Evolutionary conservation across 2,888 invertebrate species (phyloP).

Genomic region (Lathronympha strigana): DNA sequence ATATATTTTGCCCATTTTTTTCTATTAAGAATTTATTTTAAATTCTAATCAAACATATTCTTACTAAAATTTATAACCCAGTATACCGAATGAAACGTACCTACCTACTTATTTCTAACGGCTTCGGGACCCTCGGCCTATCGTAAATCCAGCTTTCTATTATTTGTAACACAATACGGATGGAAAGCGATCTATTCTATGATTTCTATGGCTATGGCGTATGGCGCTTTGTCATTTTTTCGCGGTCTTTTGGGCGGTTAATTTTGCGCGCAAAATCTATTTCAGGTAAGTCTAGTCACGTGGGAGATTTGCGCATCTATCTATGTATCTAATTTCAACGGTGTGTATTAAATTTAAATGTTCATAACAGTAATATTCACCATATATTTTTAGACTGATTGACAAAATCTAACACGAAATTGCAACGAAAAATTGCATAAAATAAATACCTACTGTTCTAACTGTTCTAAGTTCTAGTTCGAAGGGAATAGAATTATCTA

Average conservation of each 20-base stretch:
- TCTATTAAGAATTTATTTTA: slow-evolving; percentile 15
- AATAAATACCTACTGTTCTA: neutral
- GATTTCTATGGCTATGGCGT: slow-evolving; percentile 6
- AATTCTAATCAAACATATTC: neutral
- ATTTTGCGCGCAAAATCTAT: slow-evolving; percentile 29
- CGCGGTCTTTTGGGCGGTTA: slow-evolving; percentile 3
- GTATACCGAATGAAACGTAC: no score
- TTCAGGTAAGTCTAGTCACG: slow-evolving; percentile 8
- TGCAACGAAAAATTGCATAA: no score
- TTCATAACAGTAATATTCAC: neutral
- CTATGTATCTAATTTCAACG: neutral
- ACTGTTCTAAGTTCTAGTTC: neutral
- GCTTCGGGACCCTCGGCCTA: slow-evolving; percentile 13
- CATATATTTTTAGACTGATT: neutral
- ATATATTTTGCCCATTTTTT: no score
- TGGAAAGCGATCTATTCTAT: slow-evolving; percentile 25
- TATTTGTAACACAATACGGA: slow-evolving; percentile 30
- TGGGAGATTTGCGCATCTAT: slow-evolving; percentile 36
- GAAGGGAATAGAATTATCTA: no score
- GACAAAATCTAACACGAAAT: neutral
- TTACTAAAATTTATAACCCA: neutral
- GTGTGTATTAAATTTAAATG: neutral
- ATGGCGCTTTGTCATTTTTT: slow-evolving; percentile 12
- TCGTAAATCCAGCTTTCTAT: slow-evolving; percentile 32
- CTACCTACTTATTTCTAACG: slow-evolving; percentile 17